Conservation (phyloP, 2,113 vertebrate genomes). For the Atrichornis clamosus region DNA sequence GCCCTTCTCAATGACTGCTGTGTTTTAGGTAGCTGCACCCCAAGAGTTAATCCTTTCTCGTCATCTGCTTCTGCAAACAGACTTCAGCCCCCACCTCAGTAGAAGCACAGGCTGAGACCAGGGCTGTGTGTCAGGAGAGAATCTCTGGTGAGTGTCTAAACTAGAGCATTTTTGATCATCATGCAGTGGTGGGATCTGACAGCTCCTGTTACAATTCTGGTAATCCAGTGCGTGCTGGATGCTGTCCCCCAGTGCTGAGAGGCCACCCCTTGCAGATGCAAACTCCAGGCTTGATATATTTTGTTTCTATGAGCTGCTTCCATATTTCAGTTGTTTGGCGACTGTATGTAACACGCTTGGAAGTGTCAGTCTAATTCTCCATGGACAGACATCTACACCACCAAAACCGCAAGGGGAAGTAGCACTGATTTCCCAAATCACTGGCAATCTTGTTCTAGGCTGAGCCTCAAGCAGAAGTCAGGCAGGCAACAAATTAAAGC, state of each 20-base stretch:
- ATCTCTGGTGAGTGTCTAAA: neutral
- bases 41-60: neutral
- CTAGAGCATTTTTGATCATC: neutral
- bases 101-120: neutral
- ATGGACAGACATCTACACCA: constrained; percentile 45
- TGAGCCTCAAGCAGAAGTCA: constrained; percentile 55
- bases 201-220: neutral
- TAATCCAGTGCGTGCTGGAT: neutral
- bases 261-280: neutral
- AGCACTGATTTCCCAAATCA: constrained; percentile 60
- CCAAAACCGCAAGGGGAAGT: constrained; percentile 62
- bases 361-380: constrained; percentile 53
- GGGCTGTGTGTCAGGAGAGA: neutral
- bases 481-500: constrained; percentile 57
- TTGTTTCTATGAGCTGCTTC: neutral
- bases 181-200: neutral
- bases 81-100: neutral
- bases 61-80: neutral
- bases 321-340: neutral
- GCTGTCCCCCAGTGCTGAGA: neutral
- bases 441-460: constrained; percentile 56
- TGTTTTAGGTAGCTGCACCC: neutral
- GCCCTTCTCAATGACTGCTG: neutral
- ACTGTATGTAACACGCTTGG: neutral
- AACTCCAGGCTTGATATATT: neutral